A percentile compares a stretch with the other conserved stretches of the same genome.
phyloP scores from a whole-genome alignment of 1,140 invertebrate species.

The Tyrophagus putrescentiae region DNA sequence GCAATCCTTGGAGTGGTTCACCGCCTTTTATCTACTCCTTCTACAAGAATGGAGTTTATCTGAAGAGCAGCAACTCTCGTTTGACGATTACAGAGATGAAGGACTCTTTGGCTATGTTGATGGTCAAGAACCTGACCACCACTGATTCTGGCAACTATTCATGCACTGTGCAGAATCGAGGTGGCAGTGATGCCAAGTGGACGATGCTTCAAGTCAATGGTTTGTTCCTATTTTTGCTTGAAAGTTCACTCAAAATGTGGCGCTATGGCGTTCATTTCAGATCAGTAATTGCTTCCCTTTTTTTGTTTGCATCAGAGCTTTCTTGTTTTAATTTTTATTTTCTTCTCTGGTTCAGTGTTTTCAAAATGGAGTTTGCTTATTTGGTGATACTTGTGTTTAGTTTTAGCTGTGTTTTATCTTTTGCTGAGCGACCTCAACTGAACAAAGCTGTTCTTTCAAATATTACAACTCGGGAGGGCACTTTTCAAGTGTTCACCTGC shows the following conservation, averaged over 20 bases:
- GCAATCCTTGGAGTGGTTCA: background rate
- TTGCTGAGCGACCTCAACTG: too few species aligned
- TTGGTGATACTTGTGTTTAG: too few species aligned
- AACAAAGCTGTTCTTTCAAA: too few species aligned
- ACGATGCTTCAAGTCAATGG: background rate
- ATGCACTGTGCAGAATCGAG: background rate
- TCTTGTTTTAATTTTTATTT: too few species aligned
- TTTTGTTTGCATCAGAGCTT: too few species aligned
- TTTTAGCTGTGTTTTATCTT: too few species aligned
- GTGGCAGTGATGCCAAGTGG: background rate
- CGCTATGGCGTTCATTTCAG: background rate
- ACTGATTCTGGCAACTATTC: constrained; percentile 7
- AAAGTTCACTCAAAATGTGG: background rate
- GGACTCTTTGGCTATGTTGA: too few species aligned
- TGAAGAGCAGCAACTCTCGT: background rate
- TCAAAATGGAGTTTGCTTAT: too few species aligned
- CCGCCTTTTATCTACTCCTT: background rate
- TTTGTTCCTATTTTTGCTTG: background rate
- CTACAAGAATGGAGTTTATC: background rate
- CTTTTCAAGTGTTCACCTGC: too few species aligned
- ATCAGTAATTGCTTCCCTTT: background rate
- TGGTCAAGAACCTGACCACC: background rate
- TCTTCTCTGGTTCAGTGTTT: too few species aligned
- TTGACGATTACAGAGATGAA: too few species aligned
- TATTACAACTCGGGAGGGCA: too few species aligned